Evolutionary conservation across 1,140 invertebrate species (phyloP), one percentile per base, ranked within the genome.

Genomic region (Drosophila nasuta): DNA sequence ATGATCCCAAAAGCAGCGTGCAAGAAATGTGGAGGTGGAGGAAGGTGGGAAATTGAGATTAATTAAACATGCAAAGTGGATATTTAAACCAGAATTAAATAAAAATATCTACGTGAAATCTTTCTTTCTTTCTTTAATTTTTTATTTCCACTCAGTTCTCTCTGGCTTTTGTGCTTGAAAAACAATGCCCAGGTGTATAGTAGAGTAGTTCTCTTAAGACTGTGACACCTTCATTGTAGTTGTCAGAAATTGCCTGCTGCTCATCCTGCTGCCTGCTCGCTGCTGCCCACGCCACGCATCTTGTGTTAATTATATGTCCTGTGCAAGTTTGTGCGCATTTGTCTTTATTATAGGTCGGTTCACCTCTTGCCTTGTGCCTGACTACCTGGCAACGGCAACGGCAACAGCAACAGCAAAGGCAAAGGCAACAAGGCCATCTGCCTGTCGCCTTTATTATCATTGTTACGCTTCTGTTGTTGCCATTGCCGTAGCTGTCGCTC

Each of bases 401-500:
- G 35, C 35, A 38, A 38, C 35, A 7, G 30, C 30, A 13, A 13
- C 13, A 13, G 13, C 13, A 33, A 33, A 5, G 35, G 35, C 35
- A 38, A 38, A 7, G 83, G 57, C 67, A 82, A 66, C 82, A 87
- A 87, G 82, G 82, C 75, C 82, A 87, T 74, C 80, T 87, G 82
- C 66, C 75, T 75, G 78, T 73, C 68, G 76, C 66, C 80, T 78
- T 88, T 89, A 78, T 88, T 89, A 78, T 83, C 83, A 89, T 88
- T 88, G 80, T 89, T 72, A 71, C 77, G 81, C 81, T 35, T 69
- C 71, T 65, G 54, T 70, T 52, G 54, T 70, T 30, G 48, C 48
- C 48, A 15, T 25, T 28, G 20, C 48, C 10, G 51, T 30, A 33
- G 77, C 65, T 76, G 72, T 69, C 58, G 63, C 54, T 78, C 54